Conservation (phyloP, 2,113 vertebrate species). For the Phalacrocorax pelagicus region DNA sequence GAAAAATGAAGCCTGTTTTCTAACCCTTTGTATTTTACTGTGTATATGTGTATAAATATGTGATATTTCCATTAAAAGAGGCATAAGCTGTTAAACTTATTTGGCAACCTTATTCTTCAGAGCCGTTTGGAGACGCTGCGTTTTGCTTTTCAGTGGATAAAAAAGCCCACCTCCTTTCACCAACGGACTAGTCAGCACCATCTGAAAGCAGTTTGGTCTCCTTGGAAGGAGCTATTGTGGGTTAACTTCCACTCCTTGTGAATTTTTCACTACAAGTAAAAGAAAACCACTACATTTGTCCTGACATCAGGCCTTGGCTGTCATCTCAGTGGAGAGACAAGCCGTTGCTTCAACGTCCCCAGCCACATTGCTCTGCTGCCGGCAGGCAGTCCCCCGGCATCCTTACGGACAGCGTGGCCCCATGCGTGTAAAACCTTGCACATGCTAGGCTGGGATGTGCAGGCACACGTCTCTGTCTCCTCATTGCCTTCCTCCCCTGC, state of each 20-base stretch:
- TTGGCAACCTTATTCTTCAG: not conserved
- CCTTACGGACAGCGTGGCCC: not conserved
- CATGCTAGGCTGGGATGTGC: not conserved
- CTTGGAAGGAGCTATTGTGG: not conserved
- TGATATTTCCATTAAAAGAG: slow-evolving; percentile 43
- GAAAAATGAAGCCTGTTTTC: slow-evolving; percentile 32
- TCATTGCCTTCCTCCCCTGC: not conserved
- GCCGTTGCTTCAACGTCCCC: not conserved
- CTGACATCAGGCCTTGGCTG: not conserved
- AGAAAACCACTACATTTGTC: not conserved
- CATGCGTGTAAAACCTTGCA: not conserved
- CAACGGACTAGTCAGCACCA: not conserved
- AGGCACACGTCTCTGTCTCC: not conserved
- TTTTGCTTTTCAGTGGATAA: not conserved
- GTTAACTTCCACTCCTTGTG: not conserved
- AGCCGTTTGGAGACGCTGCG: not conserved
- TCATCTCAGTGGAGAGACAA: not conserved
- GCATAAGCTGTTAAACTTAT: not conserved
- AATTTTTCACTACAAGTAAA: not conserved
- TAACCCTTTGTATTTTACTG: slow-evolving; percentile 38
- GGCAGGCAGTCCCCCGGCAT: too few species aligned
- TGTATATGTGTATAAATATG: not conserved
- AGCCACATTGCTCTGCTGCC: not conserved
- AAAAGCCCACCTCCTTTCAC: not conserved
- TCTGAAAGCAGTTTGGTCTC: not conserved